Percentiles rank a stretch among this genome's conserved stretches.
These are phyloP conservation scores for Notiomystis cincta DNA, from an alignment of 2,113 vertebrate genomes.

Conservation along the genomic window DNA sequence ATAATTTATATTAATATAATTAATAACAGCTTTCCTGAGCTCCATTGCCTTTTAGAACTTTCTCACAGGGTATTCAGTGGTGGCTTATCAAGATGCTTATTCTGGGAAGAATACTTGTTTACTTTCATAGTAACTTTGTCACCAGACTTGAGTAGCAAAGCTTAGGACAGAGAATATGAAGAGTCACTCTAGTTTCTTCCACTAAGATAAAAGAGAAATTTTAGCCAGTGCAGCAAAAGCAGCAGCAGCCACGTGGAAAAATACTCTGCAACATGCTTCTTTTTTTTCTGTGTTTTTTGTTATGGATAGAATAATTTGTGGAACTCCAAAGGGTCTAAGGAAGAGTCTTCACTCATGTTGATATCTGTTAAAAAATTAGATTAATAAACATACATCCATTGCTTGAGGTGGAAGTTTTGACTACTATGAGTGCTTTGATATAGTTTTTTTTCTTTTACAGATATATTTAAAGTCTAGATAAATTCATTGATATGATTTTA, in stretches of 20 bases:
- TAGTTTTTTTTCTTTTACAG: background rate
- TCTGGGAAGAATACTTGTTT: background rate
- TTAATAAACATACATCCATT: background rate
- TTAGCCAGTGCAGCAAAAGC: background rate
- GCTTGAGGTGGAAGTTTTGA: background rate
- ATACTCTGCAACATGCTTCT: background rate
- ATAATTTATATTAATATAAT: background rate
- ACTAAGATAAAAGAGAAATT: background rate
- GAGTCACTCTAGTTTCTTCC: background rate
- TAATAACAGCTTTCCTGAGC: background rate
- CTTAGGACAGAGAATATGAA: background rate
- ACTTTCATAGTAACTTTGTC: background rate
- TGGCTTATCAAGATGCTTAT: background rate
- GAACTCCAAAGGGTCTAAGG: background rate
- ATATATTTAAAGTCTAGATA: background rate
- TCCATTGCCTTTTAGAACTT: background rate
- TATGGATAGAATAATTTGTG: background rate
- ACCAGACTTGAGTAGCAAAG: background rate
- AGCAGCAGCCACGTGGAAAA: background rate
- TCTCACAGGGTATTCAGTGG: background rate
- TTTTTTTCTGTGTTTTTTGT: background rate
- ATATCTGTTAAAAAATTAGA: background rate
- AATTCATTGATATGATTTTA: background rate
- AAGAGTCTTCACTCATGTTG: background rate
- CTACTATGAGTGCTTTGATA: background rate